Evolutionary conservation across 2,888 invertebrate species (phyloP), one percentile per base, ranked within the genome.

Genomic region (Apamea crenata): DNA sequence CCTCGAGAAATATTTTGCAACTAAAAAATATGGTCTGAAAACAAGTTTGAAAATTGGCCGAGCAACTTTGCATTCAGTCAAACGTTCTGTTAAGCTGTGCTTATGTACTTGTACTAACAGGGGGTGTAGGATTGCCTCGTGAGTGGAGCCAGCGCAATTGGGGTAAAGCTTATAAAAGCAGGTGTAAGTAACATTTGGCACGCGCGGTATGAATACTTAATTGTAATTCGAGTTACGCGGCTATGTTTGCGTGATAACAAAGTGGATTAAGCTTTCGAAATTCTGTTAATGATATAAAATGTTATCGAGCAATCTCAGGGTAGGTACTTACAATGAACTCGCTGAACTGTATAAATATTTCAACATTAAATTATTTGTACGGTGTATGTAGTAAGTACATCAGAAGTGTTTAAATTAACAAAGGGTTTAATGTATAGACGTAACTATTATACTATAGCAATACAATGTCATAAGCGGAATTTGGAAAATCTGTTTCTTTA

Each of bases 191-290:
- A 82, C 82, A 84, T 87, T 88, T 83, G 78, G 81, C 85, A 78
- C 65, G 77, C 81, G 84, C 72, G 74, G 72, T 80, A 85, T 89
- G 84, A 90, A 90, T 89, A 89, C 89, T 84, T 88, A 79, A 87
- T 87, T 80, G 76, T 83, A 83, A 85, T 83, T 82, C 73, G 67
- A 75, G 80, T 75, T 77, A 82, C 79, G 78, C 63, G 88, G 88
- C 78, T 77, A 79, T 90, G 75, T 85, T 78, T 80, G 71, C 72
- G 78, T 81, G 80, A 81, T 84, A 87, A 74, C 78, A 79, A 82
- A 87, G 79, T 87, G 80, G 79, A 88, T 87, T 82, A 84, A 82
- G 74, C 75, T 76, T 84, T 80, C 68, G 36, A 53, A 87, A 82
- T 87, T 80, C 75, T 36, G 68, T 87, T 88, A 88, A 80, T 74